Conservation (phyloP, 2,113 vertebrate species). For the Stigmatopora argus region DNA sequence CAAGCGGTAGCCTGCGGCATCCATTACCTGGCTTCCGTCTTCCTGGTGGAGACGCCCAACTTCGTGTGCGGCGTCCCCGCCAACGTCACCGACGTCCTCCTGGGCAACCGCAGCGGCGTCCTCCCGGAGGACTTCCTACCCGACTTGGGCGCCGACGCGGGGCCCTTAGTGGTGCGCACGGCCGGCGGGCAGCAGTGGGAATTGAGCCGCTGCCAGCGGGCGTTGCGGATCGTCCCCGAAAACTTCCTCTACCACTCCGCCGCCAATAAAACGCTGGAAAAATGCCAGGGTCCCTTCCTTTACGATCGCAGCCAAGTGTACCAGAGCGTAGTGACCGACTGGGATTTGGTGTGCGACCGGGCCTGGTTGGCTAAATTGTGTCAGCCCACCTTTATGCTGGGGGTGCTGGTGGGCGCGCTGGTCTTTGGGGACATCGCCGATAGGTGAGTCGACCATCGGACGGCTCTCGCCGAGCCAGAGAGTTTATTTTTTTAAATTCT, state of each 20-base stretch:
- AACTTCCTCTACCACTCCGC: slow-evolving; percentile 69
- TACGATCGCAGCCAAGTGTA: slow-evolving; percentile 78
- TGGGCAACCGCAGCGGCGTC: slow-evolving; percentile 67
- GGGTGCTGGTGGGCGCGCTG: slow-evolving; percentile 84
- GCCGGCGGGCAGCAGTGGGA: slow-evolving; percentile 83
- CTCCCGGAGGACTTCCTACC: slow-evolving; percentile 74
- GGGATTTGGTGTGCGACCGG: slow-evolving; percentile 85
- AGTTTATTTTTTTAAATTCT: neutral
- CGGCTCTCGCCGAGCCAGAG: too few relatives aligned
- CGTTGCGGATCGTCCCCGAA: slow-evolving; percentile 54
- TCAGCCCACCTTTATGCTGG: slow-evolving; percentile 89
- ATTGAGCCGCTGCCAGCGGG: slow-evolving; percentile 75
- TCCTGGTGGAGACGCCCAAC: slow-evolving; percentile 81
- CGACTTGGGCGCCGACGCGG: slow-evolving; percentile 50
- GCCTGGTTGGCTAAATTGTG: slow-evolving; percentile 84
- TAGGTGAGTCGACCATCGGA: slow-evolving; percentile 68
- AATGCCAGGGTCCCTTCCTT: slow-evolving; percentile 74
- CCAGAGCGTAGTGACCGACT: slow-evolving; percentile 82
- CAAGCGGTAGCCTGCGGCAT: slow-evolving; percentile 86
- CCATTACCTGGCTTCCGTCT: slow-evolving; percentile 89
- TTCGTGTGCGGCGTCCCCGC: slow-evolving; percentile 74
- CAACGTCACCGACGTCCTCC: slow-evolving; percentile 76
- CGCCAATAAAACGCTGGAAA: slow-evolving; percentile 70
- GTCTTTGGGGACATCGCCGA: slow-evolving; percentile 88
- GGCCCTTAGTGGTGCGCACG: slow-evolving; percentile 74